phyloP scores from a whole-genome alignment of 37 sponge, comb jelly and placozoan genomes.

The Ephydatia muelleri region DNA sequence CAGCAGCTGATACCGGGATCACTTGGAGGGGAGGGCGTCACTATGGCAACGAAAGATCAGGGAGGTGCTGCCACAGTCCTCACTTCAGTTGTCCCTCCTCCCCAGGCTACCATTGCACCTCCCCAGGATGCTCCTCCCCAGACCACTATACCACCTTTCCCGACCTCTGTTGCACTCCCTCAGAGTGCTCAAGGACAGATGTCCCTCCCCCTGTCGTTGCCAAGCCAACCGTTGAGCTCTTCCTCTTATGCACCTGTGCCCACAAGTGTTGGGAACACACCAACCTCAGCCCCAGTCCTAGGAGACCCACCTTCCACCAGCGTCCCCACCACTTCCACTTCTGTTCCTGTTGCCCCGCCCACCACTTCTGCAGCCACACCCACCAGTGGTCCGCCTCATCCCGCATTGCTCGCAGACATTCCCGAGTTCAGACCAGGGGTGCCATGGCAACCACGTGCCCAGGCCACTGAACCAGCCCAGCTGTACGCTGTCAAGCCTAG shows the following conservation, averaged over 20 bases:
- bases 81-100: not conserved
- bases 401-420: slow-evolving; percentile 37
- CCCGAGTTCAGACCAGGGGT: slow-evolving; percentile 82
- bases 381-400: not conserved
- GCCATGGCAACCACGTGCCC: slow-evolving; percentile 70
- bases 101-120: not conserved
- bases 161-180: not conserved
- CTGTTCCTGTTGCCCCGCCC: not conserved
- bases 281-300: slow-evolving; percentile 1
- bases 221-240: not conserved
- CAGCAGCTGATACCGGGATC: slow-evolving; percentile 56
- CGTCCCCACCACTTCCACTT: slow-evolving; percentile 5
- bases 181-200: not conserved
- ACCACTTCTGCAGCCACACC: slow-evolving; percentile 12
- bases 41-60: not conserved
- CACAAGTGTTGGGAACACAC: not conserved
- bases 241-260: not conserved
- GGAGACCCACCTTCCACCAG: not conserved
- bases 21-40: not conserved
- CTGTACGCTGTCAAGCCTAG: slow-evolving; percentile 15
- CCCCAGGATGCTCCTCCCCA: slow-evolving; percentile 27
- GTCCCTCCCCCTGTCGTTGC: not conserved
- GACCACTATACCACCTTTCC: not conserved
- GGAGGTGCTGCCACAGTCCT: not conserved
- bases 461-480: slow-evolving; percentile 56